These are phyloP conservation scores for Calliopsis andreniformis DNA, from an alignment of 1,140 invertebrate species.

Conservation along the genomic window DNA sequence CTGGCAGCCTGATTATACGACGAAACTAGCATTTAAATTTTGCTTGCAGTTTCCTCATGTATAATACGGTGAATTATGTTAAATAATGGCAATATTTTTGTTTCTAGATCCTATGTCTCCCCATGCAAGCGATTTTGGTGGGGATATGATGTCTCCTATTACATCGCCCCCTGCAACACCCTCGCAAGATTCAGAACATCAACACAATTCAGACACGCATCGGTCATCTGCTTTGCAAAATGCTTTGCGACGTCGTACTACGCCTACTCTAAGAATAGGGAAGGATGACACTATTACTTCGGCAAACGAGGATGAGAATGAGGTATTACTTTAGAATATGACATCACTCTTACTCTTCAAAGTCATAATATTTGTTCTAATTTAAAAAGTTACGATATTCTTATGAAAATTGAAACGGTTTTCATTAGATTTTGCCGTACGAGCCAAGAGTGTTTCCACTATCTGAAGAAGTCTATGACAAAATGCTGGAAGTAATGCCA, in stretches of 20 bases:
- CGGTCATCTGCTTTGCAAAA: slow-evolving; percentile 73
- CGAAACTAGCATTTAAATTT: too few relatives aligned
- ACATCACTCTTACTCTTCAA: not conserved
- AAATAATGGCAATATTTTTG: too few relatives aligned
- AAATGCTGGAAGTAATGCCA: slow-evolving; percentile 87
- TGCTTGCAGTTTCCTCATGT: too few relatives aligned
- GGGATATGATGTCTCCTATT: slow-evolving; percentile 81
- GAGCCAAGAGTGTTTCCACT: slow-evolving; percentile 89
- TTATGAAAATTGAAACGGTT: not conserved
- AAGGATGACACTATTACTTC: slow-evolving; percentile 74
- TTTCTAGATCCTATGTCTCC: slow-evolving; percentile 82
- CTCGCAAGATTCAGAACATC: slow-evolving; percentile 73
- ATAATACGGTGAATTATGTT: too few relatives aligned
- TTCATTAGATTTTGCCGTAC: slow-evolving; percentile 83
- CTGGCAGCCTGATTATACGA: too few relatives aligned
- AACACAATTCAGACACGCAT: slow-evolving; percentile 69
- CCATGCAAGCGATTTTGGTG: slow-evolving; percentile 79
- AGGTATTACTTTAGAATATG: slow-evolving; percentile 75
- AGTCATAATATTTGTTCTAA: not conserved
- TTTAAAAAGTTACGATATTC: not conserved
- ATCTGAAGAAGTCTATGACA: slow-evolving; percentile 85
- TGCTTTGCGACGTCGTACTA: slow-evolving; percentile 80
- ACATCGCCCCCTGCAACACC: slow-evolving; percentile 84
- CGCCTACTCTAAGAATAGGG: slow-evolving; percentile 78
- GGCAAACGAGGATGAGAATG: slow-evolving; percentile 77